Conservation (phyloP, 2,113 vertebrate genomes). For the Phainopepla nitens region DNA sequence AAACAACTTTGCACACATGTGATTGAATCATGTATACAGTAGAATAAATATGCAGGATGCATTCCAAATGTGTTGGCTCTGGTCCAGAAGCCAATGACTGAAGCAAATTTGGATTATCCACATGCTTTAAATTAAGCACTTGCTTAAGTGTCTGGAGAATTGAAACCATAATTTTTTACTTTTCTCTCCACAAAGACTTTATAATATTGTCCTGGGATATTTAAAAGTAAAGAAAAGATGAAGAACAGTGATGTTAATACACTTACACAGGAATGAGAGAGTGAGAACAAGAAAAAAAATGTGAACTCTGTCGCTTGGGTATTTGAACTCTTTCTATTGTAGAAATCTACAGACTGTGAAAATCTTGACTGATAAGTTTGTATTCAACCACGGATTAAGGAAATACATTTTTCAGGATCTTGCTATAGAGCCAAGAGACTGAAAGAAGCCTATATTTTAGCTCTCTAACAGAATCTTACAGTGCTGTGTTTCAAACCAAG, state of each 20-base stretch:
- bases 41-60: slow-evolving; percentile 43
- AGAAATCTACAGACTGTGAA: background rate
- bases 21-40: slow-evolving; percentile 2
- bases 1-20: slow-evolving; percentile 30
- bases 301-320: background rate
- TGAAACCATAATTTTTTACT: slow-evolving; percentile 7
- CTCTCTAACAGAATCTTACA: background rate
- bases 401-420: background rate
- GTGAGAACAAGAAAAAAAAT: background rate
- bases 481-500: background rate
- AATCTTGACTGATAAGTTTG: background rate
- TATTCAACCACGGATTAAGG: background rate
- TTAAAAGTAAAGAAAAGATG: background rate
- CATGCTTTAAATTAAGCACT: slow-evolving; percentile 57
- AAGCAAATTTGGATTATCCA: slow-evolving; percentile 50
- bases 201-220: background rate
- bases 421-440: background rate
- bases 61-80: slow-evolving; percentile 44
- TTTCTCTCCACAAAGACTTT: background rate
- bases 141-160: slow-evolving; percentile 16
- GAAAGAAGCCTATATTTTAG: background rate
- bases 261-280: background rate
- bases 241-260: background rate
- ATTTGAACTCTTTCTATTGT: background rate
- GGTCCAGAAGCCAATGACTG: slow-evolving; percentile 9